These are phyloP conservation scores for Sinodicranocentrus sp. DNA, from an alignment of 2,888 invertebrate species.

Conservation along the genomic window DNA sequence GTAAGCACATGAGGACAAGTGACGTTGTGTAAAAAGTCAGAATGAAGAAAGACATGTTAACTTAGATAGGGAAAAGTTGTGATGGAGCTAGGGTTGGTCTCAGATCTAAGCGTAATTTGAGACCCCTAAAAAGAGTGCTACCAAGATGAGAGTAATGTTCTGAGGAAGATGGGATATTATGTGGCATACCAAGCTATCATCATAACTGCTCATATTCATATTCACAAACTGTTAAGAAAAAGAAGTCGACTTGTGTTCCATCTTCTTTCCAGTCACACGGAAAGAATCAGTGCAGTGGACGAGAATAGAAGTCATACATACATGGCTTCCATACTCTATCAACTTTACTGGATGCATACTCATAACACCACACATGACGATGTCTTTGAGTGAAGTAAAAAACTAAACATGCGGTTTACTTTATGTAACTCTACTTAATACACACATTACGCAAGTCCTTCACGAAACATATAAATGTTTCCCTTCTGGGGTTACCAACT, in stretches of 20 bases:
- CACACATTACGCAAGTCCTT: slow-evolving; percentile 16
- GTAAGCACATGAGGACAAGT: slow-evolving; percentile 16
- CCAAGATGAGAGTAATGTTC: slow-evolving; percentile 2
- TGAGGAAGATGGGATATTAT: background rate
- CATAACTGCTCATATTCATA: background rate
- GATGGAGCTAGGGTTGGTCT: background rate
- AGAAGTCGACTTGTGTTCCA: background rate
- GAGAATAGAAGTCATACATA: slow-evolving; percentile 15
- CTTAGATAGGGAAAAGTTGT: slow-evolving; percentile 3
- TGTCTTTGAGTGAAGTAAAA: slow-evolving; percentile 16
- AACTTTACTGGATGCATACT: slow-evolving; percentile 9
- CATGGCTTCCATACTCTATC: background rate
- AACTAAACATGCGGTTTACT: slow-evolving; percentile 61
- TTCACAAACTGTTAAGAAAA: background rate
- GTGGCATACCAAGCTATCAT: background rate
- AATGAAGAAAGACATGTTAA: slow-evolving; percentile 1
- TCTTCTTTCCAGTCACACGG: slow-evolving; percentile 3
- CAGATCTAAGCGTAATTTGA: slow-evolving; percentile 14
- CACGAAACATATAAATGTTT: slow-evolving; percentile 5
- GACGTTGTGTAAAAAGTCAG: background rate
- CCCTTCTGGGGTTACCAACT: slow-evolving; percentile 43
- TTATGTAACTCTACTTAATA: slow-evolving; percentile 12
- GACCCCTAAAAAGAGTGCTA: slow-evolving; percentile 3
- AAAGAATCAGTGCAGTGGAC: background rate
- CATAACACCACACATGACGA: slow-evolving; percentile 50